Evolutionary conservation across 2,888 invertebrate genomes (phyloP), one percentile per base, ranked within the genome.

Genomic region (Calliphora vomitoria): DNA sequence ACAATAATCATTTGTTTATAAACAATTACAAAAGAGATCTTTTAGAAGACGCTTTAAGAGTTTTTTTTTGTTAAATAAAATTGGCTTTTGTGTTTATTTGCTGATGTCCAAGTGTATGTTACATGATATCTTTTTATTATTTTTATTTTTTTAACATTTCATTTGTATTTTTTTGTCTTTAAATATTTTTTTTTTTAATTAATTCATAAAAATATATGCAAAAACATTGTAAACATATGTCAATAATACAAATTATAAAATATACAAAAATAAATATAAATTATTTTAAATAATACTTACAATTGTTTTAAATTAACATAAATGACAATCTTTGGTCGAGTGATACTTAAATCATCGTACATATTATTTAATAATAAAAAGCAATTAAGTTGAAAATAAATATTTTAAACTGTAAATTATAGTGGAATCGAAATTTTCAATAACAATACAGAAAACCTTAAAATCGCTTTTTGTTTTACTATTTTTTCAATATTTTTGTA

Each of bases 201-300:
- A 85, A 80, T 85, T 82, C 53, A 80, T 86, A 82, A 83, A 75
- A 68, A 71, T 72, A 69, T 81, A 69, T 60, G 3, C 60, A 76
- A 80, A 25, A 68, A 75, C 13, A 64, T 72, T 68, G 72, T 85
- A 47, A 79, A 83, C 79, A 31, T 68, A 72, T 71, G 58, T 79
- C 15, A 79, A 62, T 69, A 55, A 66, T 68, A 76, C n/a, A 44
- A 18, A 58, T 78, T 79, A 60, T 47, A 64, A 35, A 84, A 78
- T 72, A 79, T 11, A n/a, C 35, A 58, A 79, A 78, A 81, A 82
- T 84, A 87, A 83, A 88, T 71, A 69, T 74, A 81, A 78, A 84
- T 87, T 86, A 76, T 84, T 80, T 78, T 79, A 78, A 82, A 85
- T 85, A 80, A 78, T 60, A 55, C 3, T 10, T 6, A 5, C 44